phyloP scores from a whole-genome alignment of 2,113 vertebrate genomes.

The Syngnathoides biaculeatus region DNA sequence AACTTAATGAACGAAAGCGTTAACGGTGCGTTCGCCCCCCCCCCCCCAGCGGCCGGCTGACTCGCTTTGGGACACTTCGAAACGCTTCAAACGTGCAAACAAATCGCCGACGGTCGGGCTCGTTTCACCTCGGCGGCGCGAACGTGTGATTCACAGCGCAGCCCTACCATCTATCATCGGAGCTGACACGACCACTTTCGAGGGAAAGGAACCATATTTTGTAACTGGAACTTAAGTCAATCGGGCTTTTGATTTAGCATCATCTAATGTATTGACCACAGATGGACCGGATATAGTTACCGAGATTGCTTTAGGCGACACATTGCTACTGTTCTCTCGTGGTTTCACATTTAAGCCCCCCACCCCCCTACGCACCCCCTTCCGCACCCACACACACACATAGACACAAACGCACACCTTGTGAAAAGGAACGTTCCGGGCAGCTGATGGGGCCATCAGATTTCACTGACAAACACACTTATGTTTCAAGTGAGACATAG shows the following conservation, averaged over 20 bases:
- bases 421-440: slow-evolving; percentile 75
- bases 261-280: not conserved
- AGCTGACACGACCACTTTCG: not conserved
- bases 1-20: too few species aligned
- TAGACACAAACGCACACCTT: slow-evolving; percentile 24
- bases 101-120: too few species aligned
- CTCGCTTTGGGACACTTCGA: too few species aligned
- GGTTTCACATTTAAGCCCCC: not conserved
- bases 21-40: too few species aligned
- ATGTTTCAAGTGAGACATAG: slow-evolving; percentile 71
- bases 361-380: not conserved
- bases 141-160: too few species aligned
- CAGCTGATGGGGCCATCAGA: slow-evolving; percentile 84
- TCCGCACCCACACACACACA: slow-evolving; percentile 18
- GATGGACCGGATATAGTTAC: slow-evolving; percentile 1
- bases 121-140: too few species aligned
- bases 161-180: not conserved
- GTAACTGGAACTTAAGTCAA: not conserved
- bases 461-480: slow-evolving; percentile 90
- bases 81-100: too few species aligned
- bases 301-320: slow-evolving; percentile 9
- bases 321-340: slow-evolving; percentile 12
- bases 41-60: too few species aligned
- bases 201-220: not conserved
- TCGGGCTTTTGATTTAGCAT: not conserved